Evolutionary conservation across 2,888 invertebrate species (phyloP), one percentile per base, ranked within the genome.

Genomic region (Aporophyla nigra): DNA sequence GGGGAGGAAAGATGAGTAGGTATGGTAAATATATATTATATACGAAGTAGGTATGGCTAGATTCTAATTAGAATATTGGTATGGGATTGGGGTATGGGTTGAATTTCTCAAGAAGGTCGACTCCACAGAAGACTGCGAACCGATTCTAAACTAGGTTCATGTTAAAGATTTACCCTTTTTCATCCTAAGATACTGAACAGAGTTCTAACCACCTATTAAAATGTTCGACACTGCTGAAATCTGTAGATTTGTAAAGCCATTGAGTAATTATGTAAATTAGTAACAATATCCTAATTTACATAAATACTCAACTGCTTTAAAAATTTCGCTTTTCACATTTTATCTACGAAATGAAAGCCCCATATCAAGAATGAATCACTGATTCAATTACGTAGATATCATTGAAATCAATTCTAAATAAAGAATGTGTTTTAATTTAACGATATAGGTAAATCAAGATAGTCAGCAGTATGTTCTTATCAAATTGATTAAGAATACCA

Each of bases 371-470:
- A 68, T 24, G 54, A 61, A 69, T 78, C 54, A 51, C 67, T 80
- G 65, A 72, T 80, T 40, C 27, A 54, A 59, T 73, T 5, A 59
- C 21, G n/a, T 24, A 59, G 66, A 71, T 70, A 76, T 61, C 51
- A 33, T 19, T 46, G 33, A n/a, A 58, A 71, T 24, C n/a, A 51
- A 58, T 67, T 66, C 7, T 24, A 53, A 54, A 21, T 76, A 67
- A 56, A 53, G 7, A 53, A 67, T 33, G 33, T 16, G 24, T 51
- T 66, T 63, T 51, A 63, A 62, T 62, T 49, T 67, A 82, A 67
- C 67, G 66, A 82, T 68, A 46, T 12, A 59, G 1, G 58, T 76
- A 53, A 71, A 81, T 81, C 71, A 72, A 68, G 58, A 71, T 77
- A 68, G 14, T 43, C 59, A 58, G 46, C 43, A 59, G 40, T 53